Evolutionary conservation across 2,113 vertebrate genomes (phyloP), one percentile per base, ranked within the genome.

Genomic region (Caranx melampygus): DNA sequence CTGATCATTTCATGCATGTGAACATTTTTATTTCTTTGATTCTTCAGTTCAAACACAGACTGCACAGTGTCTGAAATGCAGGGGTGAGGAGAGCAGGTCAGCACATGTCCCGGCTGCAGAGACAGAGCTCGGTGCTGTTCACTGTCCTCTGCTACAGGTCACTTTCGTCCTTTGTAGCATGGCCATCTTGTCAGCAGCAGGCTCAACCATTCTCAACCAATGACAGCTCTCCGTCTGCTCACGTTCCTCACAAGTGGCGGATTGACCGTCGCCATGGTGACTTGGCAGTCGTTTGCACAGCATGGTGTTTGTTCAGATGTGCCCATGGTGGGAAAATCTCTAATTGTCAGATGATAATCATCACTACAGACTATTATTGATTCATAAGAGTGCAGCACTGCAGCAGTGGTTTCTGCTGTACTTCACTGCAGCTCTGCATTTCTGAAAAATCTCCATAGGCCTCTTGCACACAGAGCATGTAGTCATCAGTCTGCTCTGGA

Each of bases 251-350:
- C 67, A 37, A 86, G 88, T 67, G 81, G 75, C 0, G 64, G 78
- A 75, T 55, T 15, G 64, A 72, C 34, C 47, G 68, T 92, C 59
- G 3, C 76, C 88, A 92, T 91, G 86, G 88, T 70, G 84, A 91
- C 73, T 7, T 83, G 75, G 79, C 82, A 76, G 26, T 57, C 6
- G 0, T 77, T 70, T 64, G 59, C 74, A 78, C 75, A 44, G 68
- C 72, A 57, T 76, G 72, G 58, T 54, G 66, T 67, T 69, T 67
- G 69, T 26, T 79, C 63, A 60, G 73, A 83, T 57, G 55, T 51
- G 10, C 15, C 13, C 21, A 20, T 45, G 61, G 33, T 69, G 83
- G n/a, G n/a, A 65, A 65, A 64, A 59, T 77, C 14, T 82, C 31
- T 8, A 16, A 31, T 57, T 42, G 1, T n/a, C 20, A 0, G 55